phyloP scores from a whole-genome alignment of 1,140 invertebrate species.

The Lasioglossum albipes region DNA sequence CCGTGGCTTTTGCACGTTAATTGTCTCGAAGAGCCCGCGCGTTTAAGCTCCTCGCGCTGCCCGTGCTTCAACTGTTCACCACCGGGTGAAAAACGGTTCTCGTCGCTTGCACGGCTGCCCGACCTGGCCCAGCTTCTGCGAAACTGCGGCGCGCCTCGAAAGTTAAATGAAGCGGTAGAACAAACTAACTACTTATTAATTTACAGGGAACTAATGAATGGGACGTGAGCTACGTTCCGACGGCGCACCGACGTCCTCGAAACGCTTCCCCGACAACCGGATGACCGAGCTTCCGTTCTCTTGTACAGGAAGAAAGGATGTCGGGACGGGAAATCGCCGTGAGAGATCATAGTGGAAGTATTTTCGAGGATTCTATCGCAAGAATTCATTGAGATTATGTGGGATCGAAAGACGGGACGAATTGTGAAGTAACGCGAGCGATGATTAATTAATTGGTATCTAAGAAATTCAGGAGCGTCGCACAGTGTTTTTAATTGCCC shows the following conservation, averaged over 20 bases:
- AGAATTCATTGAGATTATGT: neutral
- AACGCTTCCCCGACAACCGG: neutral
- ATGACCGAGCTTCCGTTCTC: neutral
- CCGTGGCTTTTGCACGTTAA: constrained; percentile 60
- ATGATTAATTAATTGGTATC: no score
- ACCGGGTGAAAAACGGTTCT: neutral
- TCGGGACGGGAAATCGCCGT: neutral
- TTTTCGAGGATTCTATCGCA: no score
- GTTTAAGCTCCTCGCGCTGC: constrained; percentile 5
- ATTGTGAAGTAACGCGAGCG: no score
- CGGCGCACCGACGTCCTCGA: neutral
- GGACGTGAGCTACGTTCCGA: neutral
- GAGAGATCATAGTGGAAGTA: no score
- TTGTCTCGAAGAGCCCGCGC: constrained; percentile 43
- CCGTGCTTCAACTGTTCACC: neutral
- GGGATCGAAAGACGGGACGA: no score
- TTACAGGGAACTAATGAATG: constrained; percentile 56
- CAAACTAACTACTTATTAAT: constrained; percentile 56
- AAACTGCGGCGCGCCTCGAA: neutral
- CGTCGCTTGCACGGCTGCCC: neutral
- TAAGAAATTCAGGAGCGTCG: neutral
- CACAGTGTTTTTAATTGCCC: neutral
- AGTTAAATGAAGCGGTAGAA: constrained; percentile 49
- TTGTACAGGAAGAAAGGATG: neutral
- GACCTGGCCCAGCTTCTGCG: neutral